Evolutionary conservation across 1,140 invertebrate species (phyloP).

Genomic region (Sipha flava): DNA sequence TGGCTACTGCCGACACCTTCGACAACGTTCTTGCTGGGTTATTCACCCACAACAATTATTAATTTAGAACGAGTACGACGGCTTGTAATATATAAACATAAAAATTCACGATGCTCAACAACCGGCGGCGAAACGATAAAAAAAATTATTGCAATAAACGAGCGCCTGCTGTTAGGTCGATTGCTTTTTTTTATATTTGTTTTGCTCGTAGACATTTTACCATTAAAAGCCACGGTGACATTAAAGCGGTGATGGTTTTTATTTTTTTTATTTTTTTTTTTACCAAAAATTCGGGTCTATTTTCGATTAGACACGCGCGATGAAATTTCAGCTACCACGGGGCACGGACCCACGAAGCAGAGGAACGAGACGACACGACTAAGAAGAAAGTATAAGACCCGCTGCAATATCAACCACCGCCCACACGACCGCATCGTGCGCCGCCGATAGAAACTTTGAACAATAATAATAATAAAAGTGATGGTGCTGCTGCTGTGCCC

Average conservation of each 20-base stretch:
- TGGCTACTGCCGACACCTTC: conserved; percentile 15
- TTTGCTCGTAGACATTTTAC: too few relatives aligned
- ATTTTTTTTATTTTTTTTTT: too few relatives aligned
- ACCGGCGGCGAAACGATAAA: not conserved
- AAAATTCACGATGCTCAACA: not conserved
- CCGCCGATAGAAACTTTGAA: not conserved
- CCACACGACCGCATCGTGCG: not conserved
- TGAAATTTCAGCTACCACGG: too few relatives aligned
- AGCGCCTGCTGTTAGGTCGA: not conserved
- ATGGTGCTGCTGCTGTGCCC: not conserved
- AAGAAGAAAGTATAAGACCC: not conserved
- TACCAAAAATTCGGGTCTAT: too few relatives aligned
- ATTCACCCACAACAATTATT: conserved; percentile 31
- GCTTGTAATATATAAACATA: not conserved
- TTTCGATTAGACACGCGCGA: not conserved
- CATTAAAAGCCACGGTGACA: not conserved
- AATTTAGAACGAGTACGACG: conserved; percentile 24
- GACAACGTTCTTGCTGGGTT: conserved; percentile 21
- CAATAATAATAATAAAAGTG: not conserved
- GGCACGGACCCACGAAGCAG: too few relatives aligned
- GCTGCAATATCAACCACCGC: not conserved
- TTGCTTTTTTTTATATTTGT: not conserved
- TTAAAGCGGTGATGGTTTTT: not conserved
- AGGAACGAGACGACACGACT: not conserved
- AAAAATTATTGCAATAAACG: not conserved